Conservation (phyloP, 2,113 vertebrate species). For the Dasyornis broadbenti region DNA sequence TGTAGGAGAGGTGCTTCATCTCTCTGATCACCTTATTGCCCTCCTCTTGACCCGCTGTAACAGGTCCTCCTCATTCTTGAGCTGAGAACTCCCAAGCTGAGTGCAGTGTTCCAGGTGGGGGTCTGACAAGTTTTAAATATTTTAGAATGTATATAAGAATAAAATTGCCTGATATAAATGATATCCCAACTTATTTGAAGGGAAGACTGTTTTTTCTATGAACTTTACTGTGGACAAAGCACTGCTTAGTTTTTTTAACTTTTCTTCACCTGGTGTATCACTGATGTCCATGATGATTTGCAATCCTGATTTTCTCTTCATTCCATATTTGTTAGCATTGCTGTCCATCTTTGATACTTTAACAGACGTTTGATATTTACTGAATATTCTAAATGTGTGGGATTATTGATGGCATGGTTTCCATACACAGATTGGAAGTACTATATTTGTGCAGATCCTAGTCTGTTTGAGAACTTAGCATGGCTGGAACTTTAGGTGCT, state of each 20-base stretch:
- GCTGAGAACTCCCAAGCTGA: background rate
- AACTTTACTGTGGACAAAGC: background rate
- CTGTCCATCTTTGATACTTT: background rate
- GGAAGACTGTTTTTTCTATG: background rate
- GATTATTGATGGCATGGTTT: slow-evolving; percentile 43
- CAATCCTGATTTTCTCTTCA: background rate
- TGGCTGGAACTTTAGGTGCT: background rate
- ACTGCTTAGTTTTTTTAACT: background rate
- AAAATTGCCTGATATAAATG: background rate
- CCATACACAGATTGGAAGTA: slow-evolving; percentile 30
- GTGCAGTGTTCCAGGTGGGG: background rate
- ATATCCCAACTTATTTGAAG: background rate
- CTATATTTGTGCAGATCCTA: slow-evolving; percentile 1
- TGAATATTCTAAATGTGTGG: slow-evolving; percentile 14
- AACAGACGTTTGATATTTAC: slow-evolving; percentile 24
- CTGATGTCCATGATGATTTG: background rate
- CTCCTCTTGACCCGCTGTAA: background rate
- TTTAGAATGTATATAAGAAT: background rate
- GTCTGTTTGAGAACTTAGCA: background rate
- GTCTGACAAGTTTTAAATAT: background rate
- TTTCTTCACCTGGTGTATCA: background rate
- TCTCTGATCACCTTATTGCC: background rate
- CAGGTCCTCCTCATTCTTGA: background rate
- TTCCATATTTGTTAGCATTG: background rate
- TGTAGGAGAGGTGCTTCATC: background rate